Base-by-base conservation (phyloP, 2,113 vertebrate genomes). In the Rousettus leschenaultii region DNA sequence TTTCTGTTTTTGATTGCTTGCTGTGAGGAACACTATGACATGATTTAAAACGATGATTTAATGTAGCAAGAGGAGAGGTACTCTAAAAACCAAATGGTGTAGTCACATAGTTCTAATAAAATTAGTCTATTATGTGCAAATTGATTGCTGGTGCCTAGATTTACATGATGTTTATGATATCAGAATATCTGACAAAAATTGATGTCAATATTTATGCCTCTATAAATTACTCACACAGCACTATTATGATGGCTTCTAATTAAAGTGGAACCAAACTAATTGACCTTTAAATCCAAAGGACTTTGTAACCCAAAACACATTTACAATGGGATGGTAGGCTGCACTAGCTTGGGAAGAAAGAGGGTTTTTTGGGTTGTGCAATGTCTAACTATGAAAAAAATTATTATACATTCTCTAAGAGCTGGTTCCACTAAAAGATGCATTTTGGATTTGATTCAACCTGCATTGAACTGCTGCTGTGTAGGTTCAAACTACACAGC, bases 121-220 rank as follows among this genome's bases (percentile, higher is more conserved):
- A 98, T 97, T 92, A 77, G 63, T 95, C 97, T 92, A 97, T 94
- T 96, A 73, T 75, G 91, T 87, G 93, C 83, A 89, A 91, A 96
- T 91, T 96, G 91, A 97, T 97, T 95, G 79, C 82, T 91, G 15
- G 75, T 82, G 35, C 92, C 40, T 83, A 65, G 91, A 95, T 38
- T 94, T 96, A 97, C 88, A 93, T 4, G 95, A 78, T 98, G 96
- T 98, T 97, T 97, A 97, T 96, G 91, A 95, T 97, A 98, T 97
- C 53, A 97, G 88, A 90, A 95, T 98, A 97, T 97, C 70, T 86
- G 96, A 80, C 84, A 96, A 98, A 98, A 97, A 96, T 97, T 96
- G 95, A 94, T 97, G 95, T 97, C 97, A 95, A 96, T 98, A 97
- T 77, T 66, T 91, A 87, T 84, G 94, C 55, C 78, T 51, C 70